Base-by-base conservation (phyloP, 1,140 invertebrate species). In the Galleria mellonella region DNA sequence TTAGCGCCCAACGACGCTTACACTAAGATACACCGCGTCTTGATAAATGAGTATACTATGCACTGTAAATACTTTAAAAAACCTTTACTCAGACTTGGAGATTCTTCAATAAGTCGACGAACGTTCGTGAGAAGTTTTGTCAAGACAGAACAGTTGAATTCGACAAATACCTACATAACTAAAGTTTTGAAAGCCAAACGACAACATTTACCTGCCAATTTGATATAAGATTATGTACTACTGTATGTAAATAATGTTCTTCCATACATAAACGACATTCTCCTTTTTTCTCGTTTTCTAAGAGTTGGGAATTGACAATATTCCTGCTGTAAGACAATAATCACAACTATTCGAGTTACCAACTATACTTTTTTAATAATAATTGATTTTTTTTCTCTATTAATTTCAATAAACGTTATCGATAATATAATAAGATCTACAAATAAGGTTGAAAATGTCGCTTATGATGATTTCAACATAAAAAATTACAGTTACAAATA, bases 11-110 rank as follows among this genome's bases (percentile, higher is more conserved):
- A 15, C 2, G 35, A 13, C 35, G 35, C 35, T 17, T 37, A 15
- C 35, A 43, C 31, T 43, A 31, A 43, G 7, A 42, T 14, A 32
- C 17, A 51, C 28, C 30, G 46, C 35, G 36, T 42, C 38, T 17
- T 48, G 42, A 59, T 54, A 12, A 49, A 51, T 43, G 48, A 55
- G 31, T 55, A 59, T 55, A 59, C 49, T 48, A 60, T 54, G 51
- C 46, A 56, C 50, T 54, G 55, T 62, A 64, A 65, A 73, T 50
- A 51, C 42, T 60, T 51, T 60, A 57, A 67, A 71, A 68, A 61
- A 62, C 62, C 46, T 41, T 66, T 56, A 59, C 49, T 73, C 63
- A 73, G 66, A 71, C 64, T 74, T 74, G 44, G 60, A 63, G 43
- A 62, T 70, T 57, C 52, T 61, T 59, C 30, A 51, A 17, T 63